A percentile compares a stretch with the other conserved stretches of the same genome.
These are phyloP conservation scores for Pyrrhura leucotis DNA, from an alignment of 2,797 vertebrate species.

Conservation along the genomic window DNA sequence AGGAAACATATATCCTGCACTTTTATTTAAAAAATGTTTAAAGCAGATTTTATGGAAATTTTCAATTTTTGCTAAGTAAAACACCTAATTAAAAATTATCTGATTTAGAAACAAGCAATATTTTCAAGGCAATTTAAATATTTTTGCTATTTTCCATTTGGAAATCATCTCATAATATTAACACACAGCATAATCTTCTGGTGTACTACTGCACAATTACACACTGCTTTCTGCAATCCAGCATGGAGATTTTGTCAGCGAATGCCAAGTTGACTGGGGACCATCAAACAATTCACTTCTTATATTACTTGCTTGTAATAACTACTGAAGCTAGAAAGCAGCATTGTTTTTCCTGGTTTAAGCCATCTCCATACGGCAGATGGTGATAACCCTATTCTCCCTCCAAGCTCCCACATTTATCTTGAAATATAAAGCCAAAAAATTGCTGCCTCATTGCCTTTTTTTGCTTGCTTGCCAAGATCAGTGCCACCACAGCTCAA, in stretches of 20 bases:
- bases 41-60: neutral
- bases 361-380: neutral
- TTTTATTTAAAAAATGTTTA: neutral
- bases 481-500: neutral
- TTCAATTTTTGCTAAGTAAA: neutral
- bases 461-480: neutral
- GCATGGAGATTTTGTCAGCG: neutral
- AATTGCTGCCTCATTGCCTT: neutral
- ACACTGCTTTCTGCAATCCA: neutral
- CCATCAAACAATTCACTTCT: neutral
- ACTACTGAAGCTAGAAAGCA: neutral
- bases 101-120: neutral
- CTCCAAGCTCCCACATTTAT: neutral
- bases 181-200: neutral
- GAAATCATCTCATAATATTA: neutral
- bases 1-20: neutral
- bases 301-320: neutral
- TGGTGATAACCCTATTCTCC: neutral
- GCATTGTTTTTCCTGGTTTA: neutral
- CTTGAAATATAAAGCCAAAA: neutral
- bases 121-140: neutral
- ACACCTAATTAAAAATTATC: neutral
- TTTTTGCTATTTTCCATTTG: neutral
- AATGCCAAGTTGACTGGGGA: neutral
- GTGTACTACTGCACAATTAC: neutral